A percentile compares a stretch with the other conserved stretches of the same genome.
Evolutionary conservation across 1,140 invertebrate genomes (phyloP).

Genomic region (Pogonomyrmex californicus): DNA sequence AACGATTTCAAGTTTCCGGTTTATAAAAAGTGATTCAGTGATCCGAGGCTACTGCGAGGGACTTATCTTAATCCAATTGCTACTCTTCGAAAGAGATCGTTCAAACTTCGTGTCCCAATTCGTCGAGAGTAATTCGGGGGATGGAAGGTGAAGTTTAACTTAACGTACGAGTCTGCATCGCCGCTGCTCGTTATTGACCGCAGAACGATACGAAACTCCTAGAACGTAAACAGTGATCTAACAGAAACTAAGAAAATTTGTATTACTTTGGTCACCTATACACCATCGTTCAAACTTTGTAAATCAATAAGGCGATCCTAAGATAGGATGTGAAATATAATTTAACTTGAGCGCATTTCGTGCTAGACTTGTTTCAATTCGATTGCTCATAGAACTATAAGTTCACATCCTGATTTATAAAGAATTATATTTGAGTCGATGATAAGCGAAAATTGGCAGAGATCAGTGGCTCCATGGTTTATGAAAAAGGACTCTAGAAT

Average conservation of each 20-base stretch:
- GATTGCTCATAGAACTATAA: neutral
- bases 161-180: conserved; percentile 31
- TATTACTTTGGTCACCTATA: conserved; percentile 13
- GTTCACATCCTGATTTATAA: neutral
- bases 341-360: conserved; percentile 7
- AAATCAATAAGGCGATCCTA: conserved; percentile 38
- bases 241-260: conserved; percentile 31
- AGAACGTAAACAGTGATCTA: conserved; percentile 19
- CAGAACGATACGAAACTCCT: conserved; percentile 23
- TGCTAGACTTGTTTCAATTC: neutral
- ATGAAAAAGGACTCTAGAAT: neutral
- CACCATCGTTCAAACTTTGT: conserved; percentile 28
- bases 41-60: neutral
- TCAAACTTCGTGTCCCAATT: conserved; percentile 40
- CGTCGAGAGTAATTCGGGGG: conserved; percentile 23
- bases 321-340: conserved; percentile 17
- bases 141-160: conserved; percentile 40
- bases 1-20: conserved; percentile 1
- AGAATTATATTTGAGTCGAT: neutral
- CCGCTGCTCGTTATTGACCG: conserved; percentile 1
- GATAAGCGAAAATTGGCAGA: neutral
- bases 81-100: neutral
- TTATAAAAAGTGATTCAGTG: conserved; percentile 33
- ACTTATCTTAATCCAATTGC: conserved; percentile 42
- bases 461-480: neutral